phyloP scores from a whole-genome alignment of 2,797 vertebrate genomes.

The Enteromius viviparus region DNA sequence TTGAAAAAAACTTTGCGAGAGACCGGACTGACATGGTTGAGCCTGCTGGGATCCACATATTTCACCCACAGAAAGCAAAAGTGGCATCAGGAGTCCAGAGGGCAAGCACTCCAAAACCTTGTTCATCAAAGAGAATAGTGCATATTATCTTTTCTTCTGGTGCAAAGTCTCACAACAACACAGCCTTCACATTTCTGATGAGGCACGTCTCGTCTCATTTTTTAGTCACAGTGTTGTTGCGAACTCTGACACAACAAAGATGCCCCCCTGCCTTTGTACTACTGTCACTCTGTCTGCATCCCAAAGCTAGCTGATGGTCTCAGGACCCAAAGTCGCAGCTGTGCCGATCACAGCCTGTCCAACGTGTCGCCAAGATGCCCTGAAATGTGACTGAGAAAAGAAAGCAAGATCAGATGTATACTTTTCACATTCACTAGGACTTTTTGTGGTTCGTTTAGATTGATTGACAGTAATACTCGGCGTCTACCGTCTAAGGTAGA shows the following conservation, averaged over 20 bases:
- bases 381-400: background rate
- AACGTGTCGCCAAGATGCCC: background rate
- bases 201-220: constrained; percentile 44
- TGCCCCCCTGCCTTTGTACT: constrained; percentile 52
- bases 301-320: constrained; percentile 37
- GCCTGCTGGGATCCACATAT: constrained; percentile 13
- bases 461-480: constrained; percentile 46
- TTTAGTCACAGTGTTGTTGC: constrained; percentile 40
- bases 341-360: constrained; percentile 36
- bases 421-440: constrained; percentile 32
- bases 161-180: constrained; percentile 52
- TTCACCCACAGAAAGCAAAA: constrained; percentile 43
- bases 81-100: constrained; percentile 37
- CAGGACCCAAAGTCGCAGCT: constrained; percentile 23
- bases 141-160: constrained; percentile 53
- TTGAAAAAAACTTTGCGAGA: background rate
- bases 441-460: constrained; percentile 28
- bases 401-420: constrained; percentile 21
- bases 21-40: constrained; percentile 3
- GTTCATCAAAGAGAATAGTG: constrained; percentile 61
- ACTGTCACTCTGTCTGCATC: constrained; percentile 48
- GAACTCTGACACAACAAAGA: constrained; percentile 57
- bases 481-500: constrained; percentile 1
- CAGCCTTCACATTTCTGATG: constrained; percentile 54
- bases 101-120: constrained; percentile 37